Conservation (phyloP, 2,113 vertebrate species). For the Regulus satrapa region DNA sequence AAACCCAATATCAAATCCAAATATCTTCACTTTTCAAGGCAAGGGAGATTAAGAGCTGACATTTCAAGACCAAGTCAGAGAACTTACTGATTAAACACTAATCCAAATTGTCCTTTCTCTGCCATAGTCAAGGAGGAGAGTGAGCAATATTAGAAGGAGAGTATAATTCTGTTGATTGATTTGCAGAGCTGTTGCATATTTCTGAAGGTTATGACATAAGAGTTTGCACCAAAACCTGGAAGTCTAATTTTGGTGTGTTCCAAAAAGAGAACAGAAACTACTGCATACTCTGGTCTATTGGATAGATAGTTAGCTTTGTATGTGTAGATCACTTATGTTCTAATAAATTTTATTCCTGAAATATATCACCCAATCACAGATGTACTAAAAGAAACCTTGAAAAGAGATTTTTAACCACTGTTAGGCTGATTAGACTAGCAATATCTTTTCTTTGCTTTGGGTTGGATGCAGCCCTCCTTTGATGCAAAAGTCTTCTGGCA, state of each 20-base stretch:
- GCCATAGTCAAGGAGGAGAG: not conserved
- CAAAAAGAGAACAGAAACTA: not conserved
- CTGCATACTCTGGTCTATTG: not conserved
- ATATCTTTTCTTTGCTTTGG: not conserved
- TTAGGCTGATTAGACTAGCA: not conserved
- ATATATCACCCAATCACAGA: not conserved
- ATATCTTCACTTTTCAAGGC: conserved; percentile 28
- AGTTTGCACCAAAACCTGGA: not conserved
- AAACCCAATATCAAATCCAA: conserved; percentile 7
- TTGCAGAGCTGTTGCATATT: not conserved
- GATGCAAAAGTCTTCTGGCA: not conserved
- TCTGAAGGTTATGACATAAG: conserved; percentile 16
- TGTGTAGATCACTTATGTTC: fast-evolving
- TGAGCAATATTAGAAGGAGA: not conserved
- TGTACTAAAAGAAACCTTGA: not conserved
- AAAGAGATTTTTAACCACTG: not conserved
- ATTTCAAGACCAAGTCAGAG: conserved; percentile 45
- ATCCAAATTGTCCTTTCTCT: conserved; percentile 2
- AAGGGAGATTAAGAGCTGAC: conserved; percentile 37
- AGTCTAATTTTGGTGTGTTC: not conserved
- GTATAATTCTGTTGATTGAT: conserved; percentile 20
- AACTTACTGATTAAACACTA: conserved; percentile 42
- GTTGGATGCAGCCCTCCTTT: not conserved
- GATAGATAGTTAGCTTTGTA: not conserved
- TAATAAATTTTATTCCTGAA: not conserved